Evolutionary conservation across 1,140 invertebrate species (phyloP).

Genomic region (Magallana gigas): DNA sequence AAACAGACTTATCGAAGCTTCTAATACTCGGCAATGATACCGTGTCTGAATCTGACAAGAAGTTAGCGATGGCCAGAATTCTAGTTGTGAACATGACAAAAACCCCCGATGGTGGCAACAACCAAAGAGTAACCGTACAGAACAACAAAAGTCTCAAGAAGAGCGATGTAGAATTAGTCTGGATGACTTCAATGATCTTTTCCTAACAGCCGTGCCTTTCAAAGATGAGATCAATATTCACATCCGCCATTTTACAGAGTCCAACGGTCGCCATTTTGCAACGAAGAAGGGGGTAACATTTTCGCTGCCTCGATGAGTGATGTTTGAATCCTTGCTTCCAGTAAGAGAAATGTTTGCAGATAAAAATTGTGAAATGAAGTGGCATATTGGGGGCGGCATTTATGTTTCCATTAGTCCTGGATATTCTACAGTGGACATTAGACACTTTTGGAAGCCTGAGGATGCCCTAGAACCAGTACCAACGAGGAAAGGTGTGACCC

Average conservation of each 20-base stretch:
- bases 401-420: conserved; percentile 37
- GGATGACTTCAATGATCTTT: conserved; percentile 25
- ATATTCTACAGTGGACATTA: conserved; percentile 46
- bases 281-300: conserved; percentile 45
- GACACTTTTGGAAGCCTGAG: conserved; percentile 42
- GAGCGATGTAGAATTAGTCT: conserved; percentile 41
- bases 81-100: background rate
- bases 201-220: conserved; percentile 17
- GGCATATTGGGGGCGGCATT: conserved; percentile 41
- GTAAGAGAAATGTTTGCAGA: conserved; percentile 21
- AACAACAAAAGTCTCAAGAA: conserved; percentile 20
- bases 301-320: conserved; percentile 21
- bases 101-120: too few relatives aligned
- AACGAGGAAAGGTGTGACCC: conserved; percentile 28
- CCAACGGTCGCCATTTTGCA: background rate
- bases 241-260: conserved; percentile 22
- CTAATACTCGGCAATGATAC: background rate
- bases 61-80: background rate
- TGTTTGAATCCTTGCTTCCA: conserved; percentile 9
- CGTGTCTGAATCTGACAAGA: background rate
- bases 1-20: conserved; percentile 28
- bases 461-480: conserved; percentile 20
- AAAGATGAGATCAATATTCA: conserved; percentile 37
- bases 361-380: conserved; percentile 7
- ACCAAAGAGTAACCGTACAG: background rate